Conservation (phyloP, 2,113 vertebrate genomes). For the Syngnathus floridae region DNA sequence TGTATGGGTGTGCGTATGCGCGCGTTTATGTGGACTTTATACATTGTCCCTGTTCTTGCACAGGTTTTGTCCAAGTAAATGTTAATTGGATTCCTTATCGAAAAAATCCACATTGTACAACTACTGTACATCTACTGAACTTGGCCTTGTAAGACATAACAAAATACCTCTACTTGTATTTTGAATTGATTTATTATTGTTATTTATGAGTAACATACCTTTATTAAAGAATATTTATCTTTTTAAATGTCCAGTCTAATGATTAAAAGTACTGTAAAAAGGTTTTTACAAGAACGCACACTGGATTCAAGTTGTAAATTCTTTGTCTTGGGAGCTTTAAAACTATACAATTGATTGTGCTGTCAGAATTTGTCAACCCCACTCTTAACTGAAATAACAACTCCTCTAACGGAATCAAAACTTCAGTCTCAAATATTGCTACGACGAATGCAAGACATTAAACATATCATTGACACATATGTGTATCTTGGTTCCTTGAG, state of each 20-base stretch:
- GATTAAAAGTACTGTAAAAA: not conserved
- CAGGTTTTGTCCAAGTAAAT: not conserved
- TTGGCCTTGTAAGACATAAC: not conserved
- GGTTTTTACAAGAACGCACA: not conserved
- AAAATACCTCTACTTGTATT: constrained; percentile 49
- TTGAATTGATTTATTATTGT: constrained; percentile 71
- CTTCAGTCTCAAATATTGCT: constrained; percentile 1
- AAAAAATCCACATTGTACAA: constrained; percentile 28
- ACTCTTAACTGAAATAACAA: not conserved
- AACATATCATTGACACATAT: not conserved
- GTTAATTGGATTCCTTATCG: not conserved
- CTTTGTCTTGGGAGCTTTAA: not conserved
- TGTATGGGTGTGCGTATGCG: not conserved
- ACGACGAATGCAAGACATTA: not conserved
- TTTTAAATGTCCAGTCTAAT: constrained; percentile 11
- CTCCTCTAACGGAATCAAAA: not conserved
- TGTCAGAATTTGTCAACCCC: not conserved
- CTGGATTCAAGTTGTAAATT: not conserved
- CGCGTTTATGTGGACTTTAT: not conserved
- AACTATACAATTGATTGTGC: not conserved
- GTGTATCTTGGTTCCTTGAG: not conserved
- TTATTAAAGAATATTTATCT: constrained; percentile 80
- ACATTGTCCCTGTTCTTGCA: not conserved
- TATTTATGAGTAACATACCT: constrained; percentile 73
- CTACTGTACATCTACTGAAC: constrained; percentile 4